phyloP scores from a whole-genome alignment of 2,113 vertebrate species.

The Ornithorhynchus anatinus region DNA sequence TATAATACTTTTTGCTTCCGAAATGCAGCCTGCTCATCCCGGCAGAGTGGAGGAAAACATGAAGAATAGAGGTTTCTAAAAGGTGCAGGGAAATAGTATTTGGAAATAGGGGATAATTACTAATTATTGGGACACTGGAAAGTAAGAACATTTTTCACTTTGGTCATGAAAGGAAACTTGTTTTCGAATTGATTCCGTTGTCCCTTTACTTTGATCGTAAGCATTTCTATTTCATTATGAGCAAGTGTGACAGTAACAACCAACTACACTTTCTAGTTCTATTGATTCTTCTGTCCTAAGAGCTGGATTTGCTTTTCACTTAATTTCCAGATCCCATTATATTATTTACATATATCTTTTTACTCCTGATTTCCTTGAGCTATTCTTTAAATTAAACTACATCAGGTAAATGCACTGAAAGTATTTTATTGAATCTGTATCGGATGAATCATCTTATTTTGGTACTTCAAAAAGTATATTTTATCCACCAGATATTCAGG shows the following conservation, averaged over 20 bases:
- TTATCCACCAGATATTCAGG: conserved; percentile 33
- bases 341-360: background rate
- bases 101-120: too few relatives aligned
- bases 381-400: background rate
- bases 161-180: background rate
- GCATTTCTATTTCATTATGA: background rate
- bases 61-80: too few relatives aligned
- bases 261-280: background rate
- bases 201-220: background rate
- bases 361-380: background rate
- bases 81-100: too few relatives aligned
- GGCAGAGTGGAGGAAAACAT: too few relatives aligned
- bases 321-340: background rate
- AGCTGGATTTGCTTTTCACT: background rate
- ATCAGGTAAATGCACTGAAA: background rate
- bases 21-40: too few relatives aligned
- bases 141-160: background rate
- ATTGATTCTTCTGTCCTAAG: background rate
- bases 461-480: conserved; percentile 1
- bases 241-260: background rate
- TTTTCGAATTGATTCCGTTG: background rate
- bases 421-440: background rate
- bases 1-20: too few relatives aligned
- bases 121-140: background rate
- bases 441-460: conserved; percentile 21